Percentiles rank a stretch among this genome's conserved stretches.
phyloP scores from a whole-genome alignment of 2,888 invertebrate species.

The Cryptus armator region DNA sequence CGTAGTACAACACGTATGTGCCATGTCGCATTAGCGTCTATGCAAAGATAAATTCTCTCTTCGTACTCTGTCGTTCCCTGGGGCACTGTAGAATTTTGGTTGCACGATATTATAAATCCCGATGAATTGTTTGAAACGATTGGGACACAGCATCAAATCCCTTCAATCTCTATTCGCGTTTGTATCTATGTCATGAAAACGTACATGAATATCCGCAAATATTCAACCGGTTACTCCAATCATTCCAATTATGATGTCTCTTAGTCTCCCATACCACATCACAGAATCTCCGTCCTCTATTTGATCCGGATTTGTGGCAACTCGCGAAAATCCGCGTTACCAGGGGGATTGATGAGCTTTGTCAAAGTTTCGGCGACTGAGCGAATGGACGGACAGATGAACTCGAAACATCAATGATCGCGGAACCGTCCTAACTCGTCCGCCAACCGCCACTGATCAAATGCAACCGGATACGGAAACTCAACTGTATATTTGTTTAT shows the following conservation, averaged over 20 bases:
- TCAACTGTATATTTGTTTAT: conserved; percentile 8
- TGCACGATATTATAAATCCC: conserved; percentile 1
- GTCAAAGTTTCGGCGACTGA: conserved; percentile 17
- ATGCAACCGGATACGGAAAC: conserved; percentile 5
- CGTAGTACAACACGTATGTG: conserved; percentile 12
- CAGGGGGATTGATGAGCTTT: neutral
- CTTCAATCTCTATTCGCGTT: neutral
- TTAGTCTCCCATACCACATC: neutral
- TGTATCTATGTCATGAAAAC: neutral
- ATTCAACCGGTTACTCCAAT: neutral
- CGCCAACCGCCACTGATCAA: conserved; percentile 1
- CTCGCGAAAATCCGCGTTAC: neutral
- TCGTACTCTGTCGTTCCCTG: neutral
- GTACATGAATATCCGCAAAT: neutral
- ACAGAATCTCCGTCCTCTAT: neutral
- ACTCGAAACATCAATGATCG: conserved; percentile 3
- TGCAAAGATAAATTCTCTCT: conserved; percentile 4
- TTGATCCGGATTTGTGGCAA: conserved; percentile 1
- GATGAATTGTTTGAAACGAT: neutral
- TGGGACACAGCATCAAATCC: neutral
- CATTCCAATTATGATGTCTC: conserved; percentile 1
- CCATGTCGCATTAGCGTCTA: conserved; percentile 22
- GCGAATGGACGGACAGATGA: conserved; percentile 1
- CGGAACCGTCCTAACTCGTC: conserved; percentile 8
- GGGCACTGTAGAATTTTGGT: neutral